A percentile compares a stretch with the other conserved stretches of the same genome.
phyloP scores from a whole-genome alignment of 2,113 vertebrate genomes.

The Tachysurus vachellii region DNA sequence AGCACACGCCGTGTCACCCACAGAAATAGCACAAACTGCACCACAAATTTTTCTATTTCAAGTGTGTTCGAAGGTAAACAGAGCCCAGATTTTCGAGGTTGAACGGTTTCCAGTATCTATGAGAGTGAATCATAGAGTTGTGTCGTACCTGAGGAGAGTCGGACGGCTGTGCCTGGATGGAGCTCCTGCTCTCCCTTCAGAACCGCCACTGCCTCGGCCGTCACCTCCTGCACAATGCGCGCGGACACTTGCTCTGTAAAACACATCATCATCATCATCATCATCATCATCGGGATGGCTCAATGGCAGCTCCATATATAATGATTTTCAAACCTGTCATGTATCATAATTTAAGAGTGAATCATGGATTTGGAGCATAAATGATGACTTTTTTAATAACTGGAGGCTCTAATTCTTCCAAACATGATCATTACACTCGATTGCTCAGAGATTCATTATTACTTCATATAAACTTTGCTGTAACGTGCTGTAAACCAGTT shows the following conservation, averaged over 20 bases:
- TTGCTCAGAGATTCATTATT: not conserved
- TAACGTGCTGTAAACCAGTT: too few relatives aligned
- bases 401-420: not conserved
- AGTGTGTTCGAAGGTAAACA: not conserved
- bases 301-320: not conserved
- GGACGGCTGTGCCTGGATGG: conserved; percentile 79
- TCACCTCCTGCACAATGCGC: conserved; percentile 97
- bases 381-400: not conserved
- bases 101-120: not conserved
- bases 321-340: not conserved
- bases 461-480: not conserved
- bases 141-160: conserved; percentile 87
- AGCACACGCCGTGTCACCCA: not conserved
- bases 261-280: conserved; percentile 54
- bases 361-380: not conserved
- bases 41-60: not conserved
- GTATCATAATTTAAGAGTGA: not conserved
- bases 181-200: conserved; percentile 96
- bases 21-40: not conserved
- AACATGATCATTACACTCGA: not conserved
- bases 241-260: conserved; percentile 93
- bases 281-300: not conserved
- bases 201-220: conserved; percentile 95
- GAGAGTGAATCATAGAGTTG: not conserved
- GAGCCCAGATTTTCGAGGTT: not conserved